phyloP scores from a whole-genome alignment of 2,888 invertebrate genomes.

The Lagria hirta region DNA sequence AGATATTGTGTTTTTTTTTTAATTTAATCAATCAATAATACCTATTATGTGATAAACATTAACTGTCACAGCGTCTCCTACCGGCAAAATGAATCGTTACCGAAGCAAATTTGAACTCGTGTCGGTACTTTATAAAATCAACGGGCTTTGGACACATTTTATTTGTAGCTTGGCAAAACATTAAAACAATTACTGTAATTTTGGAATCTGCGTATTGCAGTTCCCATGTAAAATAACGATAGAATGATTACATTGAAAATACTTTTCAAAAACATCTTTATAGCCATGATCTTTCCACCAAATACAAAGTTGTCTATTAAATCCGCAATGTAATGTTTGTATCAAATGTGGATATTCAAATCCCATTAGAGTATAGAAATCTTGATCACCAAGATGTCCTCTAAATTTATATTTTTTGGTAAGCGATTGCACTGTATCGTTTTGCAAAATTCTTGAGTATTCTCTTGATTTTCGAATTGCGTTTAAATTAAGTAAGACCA shows the following conservation, averaged over 20 bases:
- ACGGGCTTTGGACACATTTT: too few relatives aligned
- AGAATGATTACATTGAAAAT: constrained; percentile 67
- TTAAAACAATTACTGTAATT: too few relatives aligned
- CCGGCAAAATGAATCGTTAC: too few relatives aligned
- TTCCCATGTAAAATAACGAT: constrained; percentile 74
- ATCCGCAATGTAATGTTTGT: constrained; percentile 72
- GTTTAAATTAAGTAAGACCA: constrained; percentile 70
- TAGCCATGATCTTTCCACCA: constrained; percentile 82
- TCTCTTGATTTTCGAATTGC: constrained; percentile 64
- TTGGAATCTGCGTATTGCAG: constrained; percentile 70
- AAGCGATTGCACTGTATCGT: constrained; percentile 58
- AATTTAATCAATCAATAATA: too few relatives aligned
- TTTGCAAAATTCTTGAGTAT: constrained; percentile 61
- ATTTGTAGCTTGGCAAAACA: too few relatives aligned
- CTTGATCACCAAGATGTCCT: constrained; percentile 81
- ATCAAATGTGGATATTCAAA: constrained; percentile 71
- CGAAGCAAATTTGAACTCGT: too few relatives aligned
- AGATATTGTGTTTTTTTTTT: too few relatives aligned
- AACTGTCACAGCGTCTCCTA: too few relatives aligned
- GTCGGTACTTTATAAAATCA: too few relatives aligned
- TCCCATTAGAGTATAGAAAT: constrained; percentile 73
- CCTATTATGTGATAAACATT: too few relatives aligned
- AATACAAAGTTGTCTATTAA: constrained; percentile 79
- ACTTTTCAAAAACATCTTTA: constrained; percentile 68
- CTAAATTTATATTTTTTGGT: constrained; percentile 64